phyloP scores from a whole-genome alignment of 2,888 invertebrate genomes.

The Monoplex corrugatus region DNA sequence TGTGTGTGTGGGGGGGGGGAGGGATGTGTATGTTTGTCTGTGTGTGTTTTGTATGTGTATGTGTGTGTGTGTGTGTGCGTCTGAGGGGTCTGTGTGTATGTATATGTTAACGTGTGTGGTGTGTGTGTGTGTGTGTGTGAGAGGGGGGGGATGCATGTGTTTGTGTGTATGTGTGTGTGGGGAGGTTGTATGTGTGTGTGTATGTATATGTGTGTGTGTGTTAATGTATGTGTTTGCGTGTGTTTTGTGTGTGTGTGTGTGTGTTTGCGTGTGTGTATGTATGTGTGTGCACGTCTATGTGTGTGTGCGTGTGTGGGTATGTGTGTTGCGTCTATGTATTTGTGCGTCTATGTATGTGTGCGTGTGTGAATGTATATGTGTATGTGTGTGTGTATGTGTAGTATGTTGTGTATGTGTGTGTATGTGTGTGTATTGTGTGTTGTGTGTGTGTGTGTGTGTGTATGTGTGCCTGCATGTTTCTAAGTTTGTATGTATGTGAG shows the following conservation, averaged over 20 bases:
- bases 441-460: not conserved
- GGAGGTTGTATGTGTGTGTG: not conserved
- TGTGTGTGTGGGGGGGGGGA: not conserved
- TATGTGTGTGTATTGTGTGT: not conserved
- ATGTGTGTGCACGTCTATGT: not conserved
- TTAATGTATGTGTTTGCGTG: not conserved
- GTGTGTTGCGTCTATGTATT: not conserved
- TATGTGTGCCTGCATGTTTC: not conserved
- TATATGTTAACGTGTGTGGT: not conserved
- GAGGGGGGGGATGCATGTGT: too few relatives aligned
- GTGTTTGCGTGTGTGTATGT: not conserved
- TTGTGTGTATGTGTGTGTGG: not conserved
- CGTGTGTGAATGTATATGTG: not conserved
- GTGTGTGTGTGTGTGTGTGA: not conserved
- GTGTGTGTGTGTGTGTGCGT: not conserved
- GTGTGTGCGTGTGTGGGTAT: conserved; percentile 12
- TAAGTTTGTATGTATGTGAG: too few relatives aligned
- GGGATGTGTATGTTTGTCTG: conserved; percentile 1
- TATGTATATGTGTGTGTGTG: not conserved
- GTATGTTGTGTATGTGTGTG: not conserved
- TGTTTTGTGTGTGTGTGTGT: not conserved
- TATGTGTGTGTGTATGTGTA: not conserved
- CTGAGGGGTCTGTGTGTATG: too few relatives aligned
- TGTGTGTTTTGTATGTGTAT: not conserved
- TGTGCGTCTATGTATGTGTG: not conserved